Conservation (phyloP, 2,113 vertebrate genomes). For the Gracilinanus agilis region DNA sequence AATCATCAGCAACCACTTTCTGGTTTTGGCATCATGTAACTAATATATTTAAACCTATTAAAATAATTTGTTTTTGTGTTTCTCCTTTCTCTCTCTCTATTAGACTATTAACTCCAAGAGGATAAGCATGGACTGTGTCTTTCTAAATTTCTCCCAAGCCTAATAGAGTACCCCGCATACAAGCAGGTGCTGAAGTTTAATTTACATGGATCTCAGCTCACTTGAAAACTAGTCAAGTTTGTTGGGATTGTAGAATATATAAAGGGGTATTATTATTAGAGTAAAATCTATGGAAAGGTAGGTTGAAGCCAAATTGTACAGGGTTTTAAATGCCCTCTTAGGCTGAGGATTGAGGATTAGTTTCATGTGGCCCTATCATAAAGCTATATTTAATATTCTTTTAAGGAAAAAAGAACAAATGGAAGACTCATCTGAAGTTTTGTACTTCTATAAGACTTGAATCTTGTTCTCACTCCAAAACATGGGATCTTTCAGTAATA, state of each 20-base stretch:
- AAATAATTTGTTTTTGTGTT: not conserved
- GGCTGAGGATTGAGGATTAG: not conserved
- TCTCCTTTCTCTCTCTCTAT: not conserved
- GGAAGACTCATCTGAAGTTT: conserved; percentile 34
- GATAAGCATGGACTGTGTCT: not conserved
- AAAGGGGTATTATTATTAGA: not conserved
- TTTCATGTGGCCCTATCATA: not conserved
- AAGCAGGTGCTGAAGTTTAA: not conserved
- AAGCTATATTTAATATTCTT: not conserved
- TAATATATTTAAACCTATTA: not conserved
- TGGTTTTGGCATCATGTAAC: not conserved
- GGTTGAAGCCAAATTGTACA: not conserved
- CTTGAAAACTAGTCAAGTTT: not conserved
- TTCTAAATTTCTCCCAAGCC: not conserved
- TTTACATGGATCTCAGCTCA: not conserved
- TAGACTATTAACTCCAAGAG: not conserved
- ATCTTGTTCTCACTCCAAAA: conserved; percentile 46
- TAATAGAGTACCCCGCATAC: not conserved
- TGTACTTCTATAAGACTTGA: conserved; percentile 33
- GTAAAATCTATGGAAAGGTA: not conserved
- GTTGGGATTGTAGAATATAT: not conserved
- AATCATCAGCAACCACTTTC: not conserved
- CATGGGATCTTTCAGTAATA: conserved; percentile 56
- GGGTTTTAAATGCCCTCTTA: not conserved
- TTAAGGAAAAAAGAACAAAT: conserved; percentile 33